Conservation (phyloP, 2,888 invertebrate species). For the Blera fallax region DNA sequence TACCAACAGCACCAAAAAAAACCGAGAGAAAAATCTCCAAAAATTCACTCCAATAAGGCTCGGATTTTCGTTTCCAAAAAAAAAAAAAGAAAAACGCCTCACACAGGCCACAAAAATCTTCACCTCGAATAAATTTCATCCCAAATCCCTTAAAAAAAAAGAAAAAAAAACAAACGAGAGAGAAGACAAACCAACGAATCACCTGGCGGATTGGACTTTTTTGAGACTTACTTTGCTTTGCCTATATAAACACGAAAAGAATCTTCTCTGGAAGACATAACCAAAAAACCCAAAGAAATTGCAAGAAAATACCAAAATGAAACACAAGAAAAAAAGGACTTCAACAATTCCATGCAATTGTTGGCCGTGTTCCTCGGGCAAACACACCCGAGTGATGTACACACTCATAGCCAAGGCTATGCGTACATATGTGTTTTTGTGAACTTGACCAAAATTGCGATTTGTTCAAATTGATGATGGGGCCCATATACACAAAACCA, state of each 20-base stretch:
- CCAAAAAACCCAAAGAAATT: conserved; percentile 38
- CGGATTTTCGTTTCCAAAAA: conserved; percentile 6
- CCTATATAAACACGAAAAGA: conserved; percentile 62
- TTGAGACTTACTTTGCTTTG: neutral
- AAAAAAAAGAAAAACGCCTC: neutral
- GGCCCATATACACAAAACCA: conserved; percentile 29
- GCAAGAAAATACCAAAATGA: conserved; percentile 40
- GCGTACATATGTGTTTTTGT: neutral
- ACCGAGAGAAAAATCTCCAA: conserved; percentile 27
- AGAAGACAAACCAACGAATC: conserved; percentile 40
- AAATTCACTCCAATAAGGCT: conserved; percentile 65
- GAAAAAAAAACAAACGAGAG: conserved; percentile 11
- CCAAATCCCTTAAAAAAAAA: conserved; percentile 31
- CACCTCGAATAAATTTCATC: conserved; percentile 70
- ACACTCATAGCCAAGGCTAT: conserved; percentile 7
- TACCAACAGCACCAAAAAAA: conserved; percentile 8
- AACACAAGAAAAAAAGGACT: neutral
- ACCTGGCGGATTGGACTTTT: conserved; percentile 50
- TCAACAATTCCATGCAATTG: conserved; percentile 53
- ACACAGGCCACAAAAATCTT: conserved; percentile 69
- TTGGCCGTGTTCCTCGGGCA: conserved; percentile 10
- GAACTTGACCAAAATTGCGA: conserved; percentile 68
- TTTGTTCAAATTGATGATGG: conserved; percentile 59
- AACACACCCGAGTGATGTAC: neutral
- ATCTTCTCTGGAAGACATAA: conserved; percentile 38